A percentile compares a stretch with the other conserved stretches of the same genome.
phyloP scores from a whole-genome alignment of 2,797 vertebrate genomes.

The Diceros bicornis region DNA sequence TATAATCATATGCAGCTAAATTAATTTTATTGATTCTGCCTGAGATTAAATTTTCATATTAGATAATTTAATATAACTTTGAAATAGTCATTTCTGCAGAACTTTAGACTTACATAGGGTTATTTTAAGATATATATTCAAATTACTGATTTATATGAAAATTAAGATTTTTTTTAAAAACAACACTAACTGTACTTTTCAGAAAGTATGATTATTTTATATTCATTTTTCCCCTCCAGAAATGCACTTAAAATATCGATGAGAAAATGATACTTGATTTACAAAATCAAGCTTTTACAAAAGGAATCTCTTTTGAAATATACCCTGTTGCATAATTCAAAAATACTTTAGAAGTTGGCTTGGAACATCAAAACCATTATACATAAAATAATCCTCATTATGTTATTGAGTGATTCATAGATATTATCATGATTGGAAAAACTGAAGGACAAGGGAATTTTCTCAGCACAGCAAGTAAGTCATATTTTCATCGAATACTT shows the following conservation, averaged over 20 bases:
- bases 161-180: background rate
- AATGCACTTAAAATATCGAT: slow-evolving; percentile 34
- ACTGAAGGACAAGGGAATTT: slow-evolving; percentile 41
- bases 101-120: background rate
- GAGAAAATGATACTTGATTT: slow-evolving; percentile 61
- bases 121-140: slow-evolving; percentile 1
- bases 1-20: background rate
- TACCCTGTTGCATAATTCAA: slow-evolving; percentile 22
- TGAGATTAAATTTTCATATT: slow-evolving; percentile 42
- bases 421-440: slow-evolving; percentile 42
- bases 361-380: slow-evolving; percentile 20
- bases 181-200: background rate
- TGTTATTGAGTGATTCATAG: slow-evolving; percentile 34
- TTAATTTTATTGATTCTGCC: slow-evolving; percentile 40
- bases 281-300: slow-evolving; percentile 27
- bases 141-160: slow-evolving; percentile 30
- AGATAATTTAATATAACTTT: slow-evolving; percentile 16
- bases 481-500: background rate
- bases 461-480: background rate
- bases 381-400: slow-evolving; percentile 29
- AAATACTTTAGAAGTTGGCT: slow-evolving; percentile 35
- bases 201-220: slow-evolving; percentile 33
- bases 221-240: background rate
- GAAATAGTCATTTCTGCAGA: slow-evolving; percentile 21
- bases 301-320: slow-evolving; percentile 56